phyloP scores from a whole-genome alignment of 2,797 vertebrate genomes.

The Tragopan temminckii region DNA sequence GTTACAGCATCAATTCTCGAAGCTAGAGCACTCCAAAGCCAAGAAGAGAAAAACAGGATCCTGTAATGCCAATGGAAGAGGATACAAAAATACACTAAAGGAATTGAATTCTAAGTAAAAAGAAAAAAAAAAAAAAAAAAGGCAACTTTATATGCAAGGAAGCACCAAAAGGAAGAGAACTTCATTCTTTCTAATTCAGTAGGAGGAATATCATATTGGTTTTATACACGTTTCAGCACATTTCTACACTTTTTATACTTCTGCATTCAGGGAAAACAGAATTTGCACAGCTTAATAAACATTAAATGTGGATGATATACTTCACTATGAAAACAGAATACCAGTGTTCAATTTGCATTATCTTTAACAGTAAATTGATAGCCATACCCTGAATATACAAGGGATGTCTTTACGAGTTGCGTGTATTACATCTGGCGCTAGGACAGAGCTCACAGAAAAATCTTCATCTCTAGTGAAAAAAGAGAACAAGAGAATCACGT shows the following conservation, averaged over 20 bases:
- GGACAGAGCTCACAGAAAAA: constrained; percentile 94
- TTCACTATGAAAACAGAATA: not conserved
- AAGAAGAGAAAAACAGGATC: not conserved
- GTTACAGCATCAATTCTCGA: not conserved
- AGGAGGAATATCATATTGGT: not conserved
- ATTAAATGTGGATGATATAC: not conserved
- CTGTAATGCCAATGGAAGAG: not conserved
- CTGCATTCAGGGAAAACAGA: not conserved
- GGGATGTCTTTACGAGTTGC: constrained; percentile 95
- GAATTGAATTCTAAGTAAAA: not conserved
- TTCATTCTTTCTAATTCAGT: not conserved
- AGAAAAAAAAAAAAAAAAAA: not conserved
- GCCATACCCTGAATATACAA: constrained; percentile 93
- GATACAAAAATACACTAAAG: not conserved
- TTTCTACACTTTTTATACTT: not conserved
- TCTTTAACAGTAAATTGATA: not conserved
- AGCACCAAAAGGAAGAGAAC: not conserved
- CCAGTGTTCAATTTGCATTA: not conserved
- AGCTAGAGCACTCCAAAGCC: not conserved
- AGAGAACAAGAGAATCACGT: constrained; percentile 11
- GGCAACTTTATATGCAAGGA: not conserved
- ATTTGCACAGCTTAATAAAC: not conserved
- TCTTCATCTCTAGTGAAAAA: constrained; percentile 90
- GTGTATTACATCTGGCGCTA: constrained; percentile 95
- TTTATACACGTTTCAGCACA: not conserved